Percentiles rank a stretch among this genome's conserved stretches.
Conservation (phyloP, 1,140 invertebrate species). For the Psilanteris sp. region DNA sequence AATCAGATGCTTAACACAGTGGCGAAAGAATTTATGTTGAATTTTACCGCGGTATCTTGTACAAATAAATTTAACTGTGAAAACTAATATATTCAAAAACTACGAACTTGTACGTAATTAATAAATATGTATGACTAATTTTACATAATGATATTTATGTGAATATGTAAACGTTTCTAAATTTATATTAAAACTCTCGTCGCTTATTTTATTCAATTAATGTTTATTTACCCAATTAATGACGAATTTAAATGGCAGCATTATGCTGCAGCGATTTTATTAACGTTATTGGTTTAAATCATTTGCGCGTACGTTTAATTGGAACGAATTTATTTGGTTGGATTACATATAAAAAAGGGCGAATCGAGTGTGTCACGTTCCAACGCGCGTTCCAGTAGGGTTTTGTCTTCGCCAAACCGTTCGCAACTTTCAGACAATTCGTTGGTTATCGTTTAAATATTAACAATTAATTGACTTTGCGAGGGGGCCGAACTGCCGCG, state of each 20-base stretch:
- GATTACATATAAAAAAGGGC: too few species aligned
- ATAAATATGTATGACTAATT: constrained; percentile 20
- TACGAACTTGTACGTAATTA: constrained; percentile 2
- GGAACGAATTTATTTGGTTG: background rate
- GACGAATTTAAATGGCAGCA: background rate
- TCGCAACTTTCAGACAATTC: too few species aligned
- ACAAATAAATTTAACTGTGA: background rate
- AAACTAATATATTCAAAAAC: constrained; percentile 7
- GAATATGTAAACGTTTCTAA: background rate
- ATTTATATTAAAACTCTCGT: background rate
- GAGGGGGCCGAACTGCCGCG: too few species aligned
- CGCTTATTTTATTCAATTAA: background rate
- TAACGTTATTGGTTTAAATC: background rate
- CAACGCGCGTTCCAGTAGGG: too few species aligned
- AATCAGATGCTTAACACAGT: background rate
- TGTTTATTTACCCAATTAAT: background rate
- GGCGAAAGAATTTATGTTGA: constrained; percentile 1
- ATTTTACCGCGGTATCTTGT: background rate
- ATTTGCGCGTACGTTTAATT: background rate
- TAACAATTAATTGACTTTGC: too few species aligned
- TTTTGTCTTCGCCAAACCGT: too few species aligned
- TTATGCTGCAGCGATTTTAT: background rate
- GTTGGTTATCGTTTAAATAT: too few species aligned
- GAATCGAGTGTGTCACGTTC: too few species aligned
- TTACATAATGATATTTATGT: constrained; percentile 8